Evolutionary conservation across 2,888 invertebrate species (phyloP), one percentile per base, ranked within the genome.

Genomic region (Prostheceraeus crozeri): DNA sequence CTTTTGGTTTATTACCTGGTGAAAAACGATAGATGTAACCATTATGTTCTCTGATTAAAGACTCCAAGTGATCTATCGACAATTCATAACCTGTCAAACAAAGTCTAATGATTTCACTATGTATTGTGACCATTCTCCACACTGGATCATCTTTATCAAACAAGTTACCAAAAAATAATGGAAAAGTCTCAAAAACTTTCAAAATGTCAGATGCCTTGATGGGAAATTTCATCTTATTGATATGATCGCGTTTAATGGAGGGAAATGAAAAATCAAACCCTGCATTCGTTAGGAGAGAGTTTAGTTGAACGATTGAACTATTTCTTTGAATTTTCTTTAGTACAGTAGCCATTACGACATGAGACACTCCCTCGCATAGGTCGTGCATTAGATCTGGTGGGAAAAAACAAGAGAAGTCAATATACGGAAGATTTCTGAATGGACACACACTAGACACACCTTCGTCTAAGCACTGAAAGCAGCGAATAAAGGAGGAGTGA

Each of bases 331-430:
- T n/a, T n/a, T n/a, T n/a, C 21, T n/a, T 40, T 4, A 40, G 19
- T 19, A 40, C 40, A 16, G 19, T 40, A 8, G n/a, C 14, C 14
- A 40, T 14, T 8, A 40, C 40, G 19, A 40, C 40, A 40, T 40
- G 40, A 8, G n/a, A 40, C 4, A 40, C 40, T n/a, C 40, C 40
- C 21, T 40, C 40, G n/a, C 14, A 14, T 14, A 14, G 19, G 16
- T n/a, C 40, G 19, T 40, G 40, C 40, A 40, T 40, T 40, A 40
- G n/a, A 40, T 40, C 40, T 14, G 40, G 40, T 16, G 40, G 6
- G 16, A 40, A 40, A 14, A 40, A 40, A 40, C 21, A 40, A 16
- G 40, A 23, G n/a, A 40, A 40, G 6, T 40, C 40, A 40, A 23
- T 19, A 40, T 40, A 40, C 4, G 19, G 6, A 40, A n/a, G 40